Conservation (phyloP, 2,888 invertebrate genomes). For the Diabrotica balteata region DNA sequence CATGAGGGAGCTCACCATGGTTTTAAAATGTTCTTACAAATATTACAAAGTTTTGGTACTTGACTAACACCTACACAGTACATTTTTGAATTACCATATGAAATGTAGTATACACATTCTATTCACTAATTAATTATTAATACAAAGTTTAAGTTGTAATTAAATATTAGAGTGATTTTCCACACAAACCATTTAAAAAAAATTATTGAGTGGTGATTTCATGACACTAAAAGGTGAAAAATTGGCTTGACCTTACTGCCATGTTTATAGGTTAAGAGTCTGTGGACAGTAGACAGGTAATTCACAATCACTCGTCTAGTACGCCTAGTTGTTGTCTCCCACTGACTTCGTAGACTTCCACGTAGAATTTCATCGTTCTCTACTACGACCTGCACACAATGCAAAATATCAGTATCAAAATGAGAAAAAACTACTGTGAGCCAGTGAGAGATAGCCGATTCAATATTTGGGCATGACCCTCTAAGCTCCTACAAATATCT, state of each 20-base stretch:
- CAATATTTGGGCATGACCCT: constrained; percentile 48
- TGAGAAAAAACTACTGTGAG: constrained; percentile 54
- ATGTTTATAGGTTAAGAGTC: constrained; percentile 62
- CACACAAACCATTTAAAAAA: constrained; percentile 3
- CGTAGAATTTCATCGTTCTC: constrained; percentile 55
- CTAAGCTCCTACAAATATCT: constrained; percentile 37
- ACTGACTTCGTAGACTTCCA: constrained; percentile 58
- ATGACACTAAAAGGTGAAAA: constrained; percentile 24
- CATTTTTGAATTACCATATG: too few relatives aligned
- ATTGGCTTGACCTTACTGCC: constrained; percentile 60
- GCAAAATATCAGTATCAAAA: constrained; percentile 54
- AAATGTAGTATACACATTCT: too few relatives aligned
- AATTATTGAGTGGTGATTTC: constrained; percentile 26
- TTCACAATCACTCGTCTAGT: constrained; percentile 36
- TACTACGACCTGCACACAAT: constrained; percentile 28
- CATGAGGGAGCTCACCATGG: too few relatives aligned
- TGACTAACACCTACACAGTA: too few relatives aligned
- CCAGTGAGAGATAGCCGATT: constrained; percentile 58
- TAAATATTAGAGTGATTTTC: too few relatives aligned
- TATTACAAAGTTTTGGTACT: too few relatives aligned
- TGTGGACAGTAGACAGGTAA: constrained; percentile 60
- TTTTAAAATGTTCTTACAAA: too few relatives aligned
- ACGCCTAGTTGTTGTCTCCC: constrained; percentile 41
- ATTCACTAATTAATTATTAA: too few relatives aligned
- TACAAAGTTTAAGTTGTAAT: too few relatives aligned